These are phyloP conservation scores for Brachionus rotundiformis DNA, from an alignment of 1,140 invertebrate species.

Conservation along the genomic window DNA sequence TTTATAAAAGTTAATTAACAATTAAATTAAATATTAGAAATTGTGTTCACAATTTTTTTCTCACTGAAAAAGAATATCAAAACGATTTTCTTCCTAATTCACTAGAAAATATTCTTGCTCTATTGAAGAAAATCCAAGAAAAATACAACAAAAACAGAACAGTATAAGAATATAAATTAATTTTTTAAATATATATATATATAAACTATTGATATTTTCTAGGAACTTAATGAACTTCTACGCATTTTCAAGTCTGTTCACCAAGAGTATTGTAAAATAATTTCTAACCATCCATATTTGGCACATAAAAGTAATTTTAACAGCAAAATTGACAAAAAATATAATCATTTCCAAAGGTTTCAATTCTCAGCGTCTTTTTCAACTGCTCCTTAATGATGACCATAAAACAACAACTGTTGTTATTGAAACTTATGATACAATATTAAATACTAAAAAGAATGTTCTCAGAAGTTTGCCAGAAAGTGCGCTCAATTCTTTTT, in stretches of 20 bases:
- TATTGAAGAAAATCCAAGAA: constrained; percentile 44
- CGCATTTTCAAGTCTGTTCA: background rate
- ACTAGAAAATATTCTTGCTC: constrained; percentile 43
- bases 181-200: too few species aligned
- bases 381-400: constrained; percentile 35
- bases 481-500: background rate
- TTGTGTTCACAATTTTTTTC: constrained; percentile 7
- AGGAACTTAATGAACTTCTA: constrained; percentile 1
- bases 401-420: constrained; percentile 38
- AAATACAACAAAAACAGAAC: constrained; percentile 12
- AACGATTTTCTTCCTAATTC: background rate
- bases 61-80: constrained; percentile 30
- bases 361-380: constrained; percentile 33
- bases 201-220: too few species aligned
- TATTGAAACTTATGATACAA: background rate
- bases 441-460: constrained; percentile 29
- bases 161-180: background rate
- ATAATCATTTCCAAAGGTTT: background rate
- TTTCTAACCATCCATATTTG: constrained; percentile 5
- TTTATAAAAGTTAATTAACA: too few species aligned
- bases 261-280: constrained; percentile 37
- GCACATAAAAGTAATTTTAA: constrained; percentile 17
- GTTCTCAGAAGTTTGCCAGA: background rate
- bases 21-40: too few species aligned
- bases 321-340: background rate